phyloP scores from a whole-genome alignment of 2,113 vertebrate species.

The Hystrix cristata region DNA sequence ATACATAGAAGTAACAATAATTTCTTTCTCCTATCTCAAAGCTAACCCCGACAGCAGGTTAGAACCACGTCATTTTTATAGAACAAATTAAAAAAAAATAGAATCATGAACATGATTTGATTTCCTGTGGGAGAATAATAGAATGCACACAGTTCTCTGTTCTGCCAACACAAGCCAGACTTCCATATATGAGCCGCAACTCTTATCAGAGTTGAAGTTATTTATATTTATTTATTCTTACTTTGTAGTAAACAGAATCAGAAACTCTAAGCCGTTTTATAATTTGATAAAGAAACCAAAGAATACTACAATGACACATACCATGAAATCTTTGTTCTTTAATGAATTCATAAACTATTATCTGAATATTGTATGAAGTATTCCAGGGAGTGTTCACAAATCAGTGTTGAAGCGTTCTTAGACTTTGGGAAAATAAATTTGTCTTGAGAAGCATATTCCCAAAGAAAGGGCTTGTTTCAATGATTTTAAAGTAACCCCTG shows the following conservation, averaged over 20 bases:
- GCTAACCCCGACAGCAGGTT: neutral
- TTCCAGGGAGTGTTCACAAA: neutral
- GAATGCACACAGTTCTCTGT: neutral
- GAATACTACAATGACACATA: neutral
- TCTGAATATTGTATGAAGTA: neutral
- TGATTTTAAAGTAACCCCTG: neutral
- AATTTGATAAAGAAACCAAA: neutral
- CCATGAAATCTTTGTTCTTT: neutral
- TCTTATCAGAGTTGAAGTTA: neutral
- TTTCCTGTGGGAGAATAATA: neutral
- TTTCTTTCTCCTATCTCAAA: neutral
- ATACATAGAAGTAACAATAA: neutral
- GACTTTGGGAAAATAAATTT: neutral
- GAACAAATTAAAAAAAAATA: neutral
- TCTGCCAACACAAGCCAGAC: neutral
- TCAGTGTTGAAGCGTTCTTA: neutral
- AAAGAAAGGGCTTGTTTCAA: neutral
- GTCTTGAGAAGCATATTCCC: slow-evolving; percentile 14
- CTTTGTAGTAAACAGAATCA: neutral
- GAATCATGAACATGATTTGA: neutral
- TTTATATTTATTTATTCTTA: neutral
- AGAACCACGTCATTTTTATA: neutral
- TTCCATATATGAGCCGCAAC: neutral
- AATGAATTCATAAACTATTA: neutral
- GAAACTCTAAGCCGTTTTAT: neutral